Evolutionary conservation across 2,797 vertebrate species (phyloP).

Genomic region (Orestias chungarensis): DNA sequence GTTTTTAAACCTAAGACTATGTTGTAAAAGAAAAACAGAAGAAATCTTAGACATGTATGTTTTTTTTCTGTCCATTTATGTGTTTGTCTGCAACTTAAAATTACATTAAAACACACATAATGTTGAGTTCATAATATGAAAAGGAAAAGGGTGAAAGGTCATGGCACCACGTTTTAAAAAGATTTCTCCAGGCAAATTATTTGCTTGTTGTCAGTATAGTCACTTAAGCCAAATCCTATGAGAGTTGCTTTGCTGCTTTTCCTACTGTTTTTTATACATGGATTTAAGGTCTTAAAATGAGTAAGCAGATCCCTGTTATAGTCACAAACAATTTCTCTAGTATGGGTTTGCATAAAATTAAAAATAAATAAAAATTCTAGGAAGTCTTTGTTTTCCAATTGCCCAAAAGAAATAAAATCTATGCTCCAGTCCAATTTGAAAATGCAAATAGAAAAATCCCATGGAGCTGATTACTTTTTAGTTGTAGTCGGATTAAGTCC

Average conservation of each 20-base stretch:
- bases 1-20: not conserved
- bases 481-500: not conserved
- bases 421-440: no score
- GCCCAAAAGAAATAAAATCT: no score
- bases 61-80: not conserved
- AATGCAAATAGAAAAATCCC: not conserved
- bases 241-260: not conserved
- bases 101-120: not conserved
- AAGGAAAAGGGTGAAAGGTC: not conserved
- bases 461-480: not conserved
- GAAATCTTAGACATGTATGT: not conserved
- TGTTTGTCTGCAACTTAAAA: not conserved
- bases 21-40: not conserved
- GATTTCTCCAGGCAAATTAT: not conserved
- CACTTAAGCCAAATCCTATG: not conserved
- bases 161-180: not conserved
- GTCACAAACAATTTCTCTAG: slow-evolving; percentile 37
- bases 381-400: no score
- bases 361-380: slow-evolving; percentile 27
- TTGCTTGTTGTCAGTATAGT: not conserved
- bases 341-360: slow-evolving; percentile 14
- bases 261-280: slow-evolving; percentile 27
- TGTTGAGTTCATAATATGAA: not conserved
- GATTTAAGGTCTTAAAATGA: slow-evolving; percentile 21
- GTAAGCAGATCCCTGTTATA: slow-evolving; percentile 19